Evolutionary conservation across 1,140 invertebrate genomes (phyloP), one percentile per base, ranked within the genome.

Genomic region (Mylabris phalerata): DNA sequence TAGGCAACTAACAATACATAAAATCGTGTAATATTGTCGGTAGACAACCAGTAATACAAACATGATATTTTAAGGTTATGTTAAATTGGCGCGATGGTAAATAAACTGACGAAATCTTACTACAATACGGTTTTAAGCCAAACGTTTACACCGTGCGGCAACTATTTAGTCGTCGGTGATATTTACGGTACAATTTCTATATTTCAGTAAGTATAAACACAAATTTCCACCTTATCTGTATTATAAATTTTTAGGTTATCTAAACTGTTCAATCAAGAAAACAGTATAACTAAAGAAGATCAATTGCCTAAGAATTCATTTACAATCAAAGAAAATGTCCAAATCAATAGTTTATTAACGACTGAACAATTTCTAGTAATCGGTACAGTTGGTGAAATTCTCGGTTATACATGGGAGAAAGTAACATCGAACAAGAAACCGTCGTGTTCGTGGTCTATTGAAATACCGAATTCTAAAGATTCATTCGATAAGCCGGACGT

Each of bases 161-260:
- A 86, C 72, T 90, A 84, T 77, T 79, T 95, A 32, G 77, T 89
- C 51, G 85, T 86, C 57, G 90, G 88, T 10, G 92, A 90, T 77
- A 86, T 88, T 66, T 93, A 90, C 74, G 90, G 92, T 13, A 82
- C 88, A 68, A 80, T 95, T 41, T 88, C 88, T 26, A 75, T 91
- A 45, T 93, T 86, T 74, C 86, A 89, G 92, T 94, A 79, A 83
- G 83, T 79, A 58, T 56, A 55, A 61, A 52, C 47, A 13, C 26
- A 56, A 38, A 47, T 57, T 57, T 39, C 39, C 43, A 32, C 43
- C 32, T 54, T 27, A 19, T 38, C 43, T 68, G 55, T 49, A 60
- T 39, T 5, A 59, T 64, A 55, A 63, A 60, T 38, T 77, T 77
- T 51, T 65, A 86, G 84, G 62, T 69, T 86, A 32, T 77, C 79